phyloP scores from a whole-genome alignment of 2,888 invertebrate genomes.

The Pristionchus mayeri region DNA sequence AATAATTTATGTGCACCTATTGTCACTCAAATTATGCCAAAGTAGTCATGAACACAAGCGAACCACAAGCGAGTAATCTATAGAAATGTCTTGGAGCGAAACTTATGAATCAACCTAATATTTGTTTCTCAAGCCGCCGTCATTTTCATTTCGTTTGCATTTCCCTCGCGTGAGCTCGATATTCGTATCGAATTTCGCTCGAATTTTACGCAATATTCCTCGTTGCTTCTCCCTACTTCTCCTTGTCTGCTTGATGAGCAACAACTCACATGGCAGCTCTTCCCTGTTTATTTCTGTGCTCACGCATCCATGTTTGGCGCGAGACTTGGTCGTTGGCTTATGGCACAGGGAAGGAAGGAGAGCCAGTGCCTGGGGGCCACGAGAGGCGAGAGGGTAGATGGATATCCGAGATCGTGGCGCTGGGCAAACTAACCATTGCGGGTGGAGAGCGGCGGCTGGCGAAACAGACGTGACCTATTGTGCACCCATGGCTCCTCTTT shows the following conservation, averaged over 20 bases:
- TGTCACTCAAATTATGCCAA: too few species aligned
- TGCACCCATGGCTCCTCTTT: neutral
- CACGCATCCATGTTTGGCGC: neutral
- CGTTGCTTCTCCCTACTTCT: neutral
- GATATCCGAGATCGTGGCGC: constrained; percentile 31
- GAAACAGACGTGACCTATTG: constrained; percentile 40
- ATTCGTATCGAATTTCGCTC: neutral
- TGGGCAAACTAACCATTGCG: constrained; percentile 25
- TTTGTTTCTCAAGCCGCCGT: too few species aligned
- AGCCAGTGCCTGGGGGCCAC: neutral
- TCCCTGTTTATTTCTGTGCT: neutral
- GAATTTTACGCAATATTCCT: neutral
- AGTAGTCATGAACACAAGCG: too few species aligned
- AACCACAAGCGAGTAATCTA: too few species aligned
- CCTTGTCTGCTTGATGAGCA: neutral
- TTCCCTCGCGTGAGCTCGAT: neutral
- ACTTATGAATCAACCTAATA: too few species aligned
- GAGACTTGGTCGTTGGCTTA: constrained; percentile 4
- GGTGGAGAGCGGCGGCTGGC: constrained; percentile 35
- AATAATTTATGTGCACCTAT: too few species aligned
- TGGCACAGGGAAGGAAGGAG: neutral
- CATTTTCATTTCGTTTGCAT: neutral
- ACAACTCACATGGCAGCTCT: neutral
- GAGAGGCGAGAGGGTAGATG: constrained; percentile 5
- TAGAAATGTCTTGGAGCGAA: too few species aligned